A percentile compares a stretch with the other conserved stretches of the same genome.
Conservation (phyloP, 2,797 vertebrate genomes). For the Denticeps clupeoides region DNA sequence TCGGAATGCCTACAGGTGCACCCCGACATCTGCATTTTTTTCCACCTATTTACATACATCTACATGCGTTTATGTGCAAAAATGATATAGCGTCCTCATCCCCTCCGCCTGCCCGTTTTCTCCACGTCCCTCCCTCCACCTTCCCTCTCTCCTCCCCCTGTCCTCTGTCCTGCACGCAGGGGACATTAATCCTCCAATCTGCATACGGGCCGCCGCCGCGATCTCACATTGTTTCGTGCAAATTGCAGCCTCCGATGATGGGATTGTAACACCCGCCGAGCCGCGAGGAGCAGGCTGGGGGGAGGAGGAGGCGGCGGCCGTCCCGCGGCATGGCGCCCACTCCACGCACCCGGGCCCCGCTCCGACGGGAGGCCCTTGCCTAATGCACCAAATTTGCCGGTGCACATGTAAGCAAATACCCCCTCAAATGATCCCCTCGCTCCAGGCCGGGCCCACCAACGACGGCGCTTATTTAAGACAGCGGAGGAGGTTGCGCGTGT, state of each 20-base stretch:
- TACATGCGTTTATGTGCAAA: too few species aligned
- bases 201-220: constrained; percentile 45
- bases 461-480: constrained; percentile 65
- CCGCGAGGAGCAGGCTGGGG: constrained; percentile 6
- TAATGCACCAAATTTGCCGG: constrained; percentile 59
- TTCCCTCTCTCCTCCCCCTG: constrained; percentile 19
- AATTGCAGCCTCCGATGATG: constrained; percentile 54
- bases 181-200: constrained; percentile 58
- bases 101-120: neutral
- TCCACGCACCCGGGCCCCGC: constrained; percentile 3
- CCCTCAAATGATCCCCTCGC: constrained; percentile 55
- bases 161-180: constrained; percentile 32
- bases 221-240: constrained; percentile 56
- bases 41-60: too few species aligned
- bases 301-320: constrained; percentile 30
- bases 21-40: too few species aligned
- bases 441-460: constrained; percentile 60
- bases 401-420: constrained; percentile 44
- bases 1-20: too few species aligned
- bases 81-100: constrained; percentile 4
- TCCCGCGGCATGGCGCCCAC: constrained; percentile 34
- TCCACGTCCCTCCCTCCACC: constrained; percentile 7
- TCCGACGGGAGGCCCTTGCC: constrained; percentile 32
- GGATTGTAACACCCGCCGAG: constrained; percentile 49
- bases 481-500: constrained; percentile 29